Evolutionary conservation across 2,888 invertebrate species (phyloP).

Genomic region (Parthenolecanium corni): DNA sequence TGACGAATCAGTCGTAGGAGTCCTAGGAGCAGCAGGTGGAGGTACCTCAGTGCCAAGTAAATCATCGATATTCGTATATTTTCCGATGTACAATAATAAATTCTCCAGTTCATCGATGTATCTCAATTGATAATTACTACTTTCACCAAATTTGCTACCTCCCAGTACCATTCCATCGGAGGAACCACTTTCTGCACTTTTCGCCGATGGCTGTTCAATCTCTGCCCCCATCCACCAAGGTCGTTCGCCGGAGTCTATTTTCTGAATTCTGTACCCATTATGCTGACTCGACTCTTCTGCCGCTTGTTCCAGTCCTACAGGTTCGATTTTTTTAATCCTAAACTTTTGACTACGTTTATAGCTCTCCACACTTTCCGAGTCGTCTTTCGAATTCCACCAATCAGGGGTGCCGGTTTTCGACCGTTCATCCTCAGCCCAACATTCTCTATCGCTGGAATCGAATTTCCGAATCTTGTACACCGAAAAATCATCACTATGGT

Average conservation of each 20-base stretch:
- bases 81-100: slow-evolving; percentile 60
- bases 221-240: not conserved
- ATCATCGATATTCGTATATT: slow-evolving; percentile 79
- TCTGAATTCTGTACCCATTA: slow-evolving; percentile 35
- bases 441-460: slow-evolving; percentile 23
- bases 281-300: slow-evolving; percentile 35
- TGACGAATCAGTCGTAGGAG: slow-evolving; percentile 31
- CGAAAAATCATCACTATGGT: not conserved
- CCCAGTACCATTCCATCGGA: slow-evolving; percentile 33
- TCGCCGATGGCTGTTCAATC: not conserved
- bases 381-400: slow-evolving; percentile 28
- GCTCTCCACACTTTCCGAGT: slow-evolving; percentile 17
- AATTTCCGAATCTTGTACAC: slow-evolving; percentile 23
- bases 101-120: slow-evolving; percentile 32
- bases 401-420: slow-evolving; percentile 18
- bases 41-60: slow-evolving; percentile 52
- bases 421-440: slow-evolving; percentile 23
- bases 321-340: slow-evolving; percentile 32
- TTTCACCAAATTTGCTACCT: slow-evolving; percentile 30
- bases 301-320: slow-evolving; percentile 32
- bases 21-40: slow-evolving; percentile 35
- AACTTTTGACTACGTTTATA: slow-evolving; percentile 32
- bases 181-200: not conserved
- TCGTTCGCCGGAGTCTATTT: slow-evolving; percentile 27
- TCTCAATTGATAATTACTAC: not conserved